phyloP scores from a whole-genome alignment of 2,888 invertebrate species.

The Tipula helvola region DNA sequence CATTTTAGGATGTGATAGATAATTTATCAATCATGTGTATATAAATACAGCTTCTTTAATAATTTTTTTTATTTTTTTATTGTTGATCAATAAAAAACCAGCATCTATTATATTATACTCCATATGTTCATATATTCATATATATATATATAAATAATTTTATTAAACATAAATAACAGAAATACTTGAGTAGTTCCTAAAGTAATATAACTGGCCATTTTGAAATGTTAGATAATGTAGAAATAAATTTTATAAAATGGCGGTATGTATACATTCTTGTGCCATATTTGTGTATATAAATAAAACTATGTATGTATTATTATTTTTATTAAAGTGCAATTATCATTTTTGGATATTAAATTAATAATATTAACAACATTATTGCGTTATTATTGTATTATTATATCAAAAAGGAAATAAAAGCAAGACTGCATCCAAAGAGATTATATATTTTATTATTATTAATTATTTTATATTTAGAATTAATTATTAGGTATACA shows the following conservation, averaged over 20 bases:
- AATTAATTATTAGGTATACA: not conserved
- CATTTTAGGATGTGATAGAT: slow-evolving; percentile 27
- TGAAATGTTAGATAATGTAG: not conserved
- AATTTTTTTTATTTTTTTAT: not conserved
- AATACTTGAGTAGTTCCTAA: not conserved
- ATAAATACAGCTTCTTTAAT: not conserved
- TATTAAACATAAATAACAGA: not conserved
- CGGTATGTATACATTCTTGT: not conserved
- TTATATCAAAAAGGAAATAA: not conserved
- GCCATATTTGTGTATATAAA: not conserved
- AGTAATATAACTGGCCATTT: not conserved
- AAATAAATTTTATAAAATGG: not conserved
- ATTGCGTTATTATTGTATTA: not conserved
- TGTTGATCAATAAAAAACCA: not conserved
- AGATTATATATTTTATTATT: not conserved
- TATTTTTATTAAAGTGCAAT: not conserved
- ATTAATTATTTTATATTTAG: not conserved
- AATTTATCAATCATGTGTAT: not conserved
- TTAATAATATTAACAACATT: not conserved
- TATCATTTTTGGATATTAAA: not conserved
- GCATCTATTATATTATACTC: not conserved
- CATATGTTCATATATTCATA: not conserved
- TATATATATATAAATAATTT: no score
- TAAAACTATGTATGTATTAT: not conserved
- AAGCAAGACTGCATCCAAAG: not conserved